These are phyloP conservation scores for Solenopsis invicta DNA, from an alignment of 1,140 invertebrate genomes.

Conservation along the genomic window DNA sequence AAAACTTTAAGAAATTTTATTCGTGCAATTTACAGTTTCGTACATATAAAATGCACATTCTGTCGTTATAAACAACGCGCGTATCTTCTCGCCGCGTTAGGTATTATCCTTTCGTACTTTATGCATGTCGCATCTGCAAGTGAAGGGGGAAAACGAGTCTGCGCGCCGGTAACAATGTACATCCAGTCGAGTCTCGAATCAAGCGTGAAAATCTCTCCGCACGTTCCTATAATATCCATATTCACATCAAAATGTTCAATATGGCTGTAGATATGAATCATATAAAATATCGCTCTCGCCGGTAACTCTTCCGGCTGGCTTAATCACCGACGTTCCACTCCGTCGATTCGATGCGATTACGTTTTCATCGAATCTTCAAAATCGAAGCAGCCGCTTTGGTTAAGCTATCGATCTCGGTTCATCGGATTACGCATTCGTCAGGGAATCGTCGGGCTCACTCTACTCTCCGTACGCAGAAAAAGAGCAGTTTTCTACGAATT, in stretches of 20 bases:
- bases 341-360: constrained; percentile 63
- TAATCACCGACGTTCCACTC: constrained; percentile 57
- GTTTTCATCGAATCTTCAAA: constrained; percentile 52
- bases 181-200: constrained; percentile 11
- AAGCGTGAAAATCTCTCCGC: constrained; percentile 21
- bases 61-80: constrained; percentile 7
- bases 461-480: neutral
- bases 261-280: constrained; percentile 34
- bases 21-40: neutral
- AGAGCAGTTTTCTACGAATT: constrained; percentile 15
- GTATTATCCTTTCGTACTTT: constrained; percentile 14
- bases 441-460: neutral
- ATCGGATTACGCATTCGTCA: constrained; percentile 56
- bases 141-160: constrained; percentile 21
- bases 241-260: constrained; percentile 50
- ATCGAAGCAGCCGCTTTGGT: constrained; percentile 35
- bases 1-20: constrained; percentile 17
- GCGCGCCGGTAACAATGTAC: neutral
- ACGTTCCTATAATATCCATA: constrained; percentile 44
- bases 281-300: constrained; percentile 50
- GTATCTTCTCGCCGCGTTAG: neutral
- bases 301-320: constrained; percentile 43
- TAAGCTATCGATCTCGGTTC: constrained; percentile 50
- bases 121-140: neutral
- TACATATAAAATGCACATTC: neutral